Evolutionary conservation across 1,140 invertebrate species (phyloP).

Genomic region (Branchinecta lynchi): DNA sequence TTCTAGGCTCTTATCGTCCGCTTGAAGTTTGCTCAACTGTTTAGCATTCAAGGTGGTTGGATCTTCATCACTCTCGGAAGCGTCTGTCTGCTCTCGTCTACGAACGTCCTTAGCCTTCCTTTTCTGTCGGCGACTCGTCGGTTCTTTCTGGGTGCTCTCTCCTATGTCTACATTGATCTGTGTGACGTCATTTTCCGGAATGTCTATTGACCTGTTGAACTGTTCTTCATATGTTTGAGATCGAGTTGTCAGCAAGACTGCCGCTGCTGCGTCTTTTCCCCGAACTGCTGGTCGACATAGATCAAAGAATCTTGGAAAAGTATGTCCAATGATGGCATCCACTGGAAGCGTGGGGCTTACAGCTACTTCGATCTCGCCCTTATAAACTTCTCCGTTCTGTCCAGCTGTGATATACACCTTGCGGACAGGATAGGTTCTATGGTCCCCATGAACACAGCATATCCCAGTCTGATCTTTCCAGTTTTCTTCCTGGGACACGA

Average conservation of each 20-base stretch:
- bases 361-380: not conserved
- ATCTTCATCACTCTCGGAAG: not conserved
- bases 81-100: not conserved
- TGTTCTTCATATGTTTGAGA: not conserved
- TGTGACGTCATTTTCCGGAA: not conserved
- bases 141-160: not conserved
- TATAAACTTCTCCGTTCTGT: not conserved
- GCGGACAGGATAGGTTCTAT: not conserved
- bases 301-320: not conserved
- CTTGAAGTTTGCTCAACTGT: not conserved
- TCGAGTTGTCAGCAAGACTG: not conserved
- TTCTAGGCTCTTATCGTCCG: not conserved
- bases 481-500: not conserved
- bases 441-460: constrained; percentile 2
- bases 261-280: not conserved
- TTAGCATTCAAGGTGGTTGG: not conserved
- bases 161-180: not conserved
- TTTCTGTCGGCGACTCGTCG: not conserved
- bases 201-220: not conserved
- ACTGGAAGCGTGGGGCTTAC: not conserved
- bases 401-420: not conserved
- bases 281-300: not conserved
- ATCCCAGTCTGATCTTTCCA: not conserved
- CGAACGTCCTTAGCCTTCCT: not conserved
- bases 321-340: not conserved